Base-by-base conservation (phyloP, 2,113 vertebrate species). In the Aptenodytes patagonicus region DNA sequence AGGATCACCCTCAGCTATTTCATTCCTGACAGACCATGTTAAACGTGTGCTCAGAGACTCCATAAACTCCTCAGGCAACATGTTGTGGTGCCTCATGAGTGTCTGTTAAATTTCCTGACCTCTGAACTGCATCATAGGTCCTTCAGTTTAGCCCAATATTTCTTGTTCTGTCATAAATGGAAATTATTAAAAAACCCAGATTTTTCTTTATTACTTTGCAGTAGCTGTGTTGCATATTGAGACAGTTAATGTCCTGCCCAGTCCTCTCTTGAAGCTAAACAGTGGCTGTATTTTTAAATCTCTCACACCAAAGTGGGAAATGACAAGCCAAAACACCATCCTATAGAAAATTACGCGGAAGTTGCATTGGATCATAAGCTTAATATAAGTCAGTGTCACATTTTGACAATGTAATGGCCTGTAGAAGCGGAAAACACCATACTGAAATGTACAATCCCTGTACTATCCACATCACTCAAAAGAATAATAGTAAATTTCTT, bases 21-120 rank as follows among this genome's bases (percentile, higher is more conserved):
- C 16, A 22, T 52, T 85, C 65, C 70, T 47, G 70, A 52, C 31
- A 70, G 22, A 66, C 5, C 12, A 42, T 3, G 11, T 47, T 52
- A 73, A 66, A 46, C 2, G 2, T 49, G 28, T 54, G 17, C 29
- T 70, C 60, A 61, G 18, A 72, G 54, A 49, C 8, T 34, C 38
- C 40, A 80, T 13, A 79, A 66, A 62, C 31, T 52, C 40, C 31
- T 51, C 31, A 68, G 44, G 49, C 57, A 83, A 36, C n/a, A 13
- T 5, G 40, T 22, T 60, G 68, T 18, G 34, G 20, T 47, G 24
- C n/a, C 49, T 73, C 49, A 78, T 0, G 0, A 28, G 22, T 10
- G 24, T 55, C 40, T 28, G 19, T 34, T 78, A 69, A 55, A 84
- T 88, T 81, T 73, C 22, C 46, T 11, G 1, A 61, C 28, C 25